A percentile compares a stretch with the other conserved stretches of the same genome.
Evolutionary conservation across 2,888 invertebrate species (phyloP).

Genomic region (Ormia ochracea): DNA sequence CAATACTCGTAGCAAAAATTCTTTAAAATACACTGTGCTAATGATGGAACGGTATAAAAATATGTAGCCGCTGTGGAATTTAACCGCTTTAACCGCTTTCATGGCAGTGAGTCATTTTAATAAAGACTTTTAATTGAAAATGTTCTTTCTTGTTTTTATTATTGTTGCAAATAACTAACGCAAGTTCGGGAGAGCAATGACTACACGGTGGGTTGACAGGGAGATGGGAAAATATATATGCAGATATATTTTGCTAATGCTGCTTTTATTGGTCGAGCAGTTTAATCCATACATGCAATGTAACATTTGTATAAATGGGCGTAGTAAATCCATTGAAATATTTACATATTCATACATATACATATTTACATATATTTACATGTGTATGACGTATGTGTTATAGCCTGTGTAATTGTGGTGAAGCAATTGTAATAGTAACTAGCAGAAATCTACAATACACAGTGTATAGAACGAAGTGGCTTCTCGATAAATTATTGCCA

Average conservation of each 20-base stretch:
- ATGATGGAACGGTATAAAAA: constrained; percentile 31
- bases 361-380: neutral
- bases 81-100: constrained; percentile 49
- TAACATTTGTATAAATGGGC: neutral
- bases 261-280: constrained; percentile 18
- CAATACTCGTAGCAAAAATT: neutral
- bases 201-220: neutral
- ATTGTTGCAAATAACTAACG: constrained; percentile 39
- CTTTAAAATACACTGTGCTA: constrained; percentile 26
- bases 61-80: constrained; percentile 12
- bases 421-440: constrained; percentile 40
- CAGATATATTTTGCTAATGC: constrained; percentile 1
- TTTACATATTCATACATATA: neutral
- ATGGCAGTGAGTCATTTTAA: constrained; percentile 65
- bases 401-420: constrained; percentile 35
- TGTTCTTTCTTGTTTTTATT: constrained; percentile 61
- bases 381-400: neutral
- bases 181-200: neutral
- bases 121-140: constrained; percentile 68
- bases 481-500: neutral
- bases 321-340: neutral
- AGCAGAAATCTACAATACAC: constrained; percentile 3
- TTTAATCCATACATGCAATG: constrained; percentile 18
- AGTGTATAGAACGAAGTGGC: neutral
- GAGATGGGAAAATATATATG: neutral